A percentile compares a stretch with the other conserved stretches of the same genome.
Conservation (phyloP, 2,113 vertebrate species). For the Eleginops maclovinus region DNA sequence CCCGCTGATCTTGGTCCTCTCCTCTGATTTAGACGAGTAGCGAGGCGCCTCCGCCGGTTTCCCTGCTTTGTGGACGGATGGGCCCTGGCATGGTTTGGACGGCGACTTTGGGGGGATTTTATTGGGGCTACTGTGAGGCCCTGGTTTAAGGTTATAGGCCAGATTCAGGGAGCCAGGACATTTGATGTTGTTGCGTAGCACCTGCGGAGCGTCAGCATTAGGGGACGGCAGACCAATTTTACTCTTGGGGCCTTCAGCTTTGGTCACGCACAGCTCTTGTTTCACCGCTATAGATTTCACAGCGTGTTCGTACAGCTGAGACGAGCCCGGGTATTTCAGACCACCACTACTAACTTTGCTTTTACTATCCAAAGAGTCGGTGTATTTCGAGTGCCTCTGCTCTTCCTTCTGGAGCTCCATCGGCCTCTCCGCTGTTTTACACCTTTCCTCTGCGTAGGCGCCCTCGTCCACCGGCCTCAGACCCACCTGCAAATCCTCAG, state of each 20-base stretch:
- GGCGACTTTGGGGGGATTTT: constrained; percentile 91
- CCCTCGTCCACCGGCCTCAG: constrained; percentile 57
- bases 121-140: constrained; percentile 87
- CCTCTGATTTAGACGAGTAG: constrained; percentile 81
- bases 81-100: constrained; percentile 83
- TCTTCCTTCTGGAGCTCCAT: constrained; percentile 74
- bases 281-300: constrained; percentile 80
- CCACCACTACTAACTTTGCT: constrained; percentile 67
- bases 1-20: constrained; percentile 81
- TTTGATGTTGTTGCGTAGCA: constrained; percentile 86
- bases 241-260: constrained; percentile 86
- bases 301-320: constrained; percentile 76
- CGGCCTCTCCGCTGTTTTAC: constrained; percentile 72
- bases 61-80: constrained; percentile 67
- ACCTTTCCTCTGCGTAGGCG: constrained; percentile 59
- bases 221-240: constrained; percentile 84
- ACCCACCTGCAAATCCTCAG: constrained; percentile 79
- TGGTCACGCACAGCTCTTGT: constrained; percentile 82
- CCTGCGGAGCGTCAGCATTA: constrained; percentile 78
- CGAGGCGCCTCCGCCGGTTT: constrained; percentile 77
- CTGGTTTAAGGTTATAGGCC: constrained; percentile 78
- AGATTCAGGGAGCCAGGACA: constrained; percentile 83
- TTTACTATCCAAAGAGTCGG: constrained; percentile 78
- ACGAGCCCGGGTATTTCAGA: constrained; percentile 84
- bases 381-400: constrained; percentile 75